These are phyloP conservation scores for Scaptomyza pallida DNA, from an alignment of 1,140 invertebrate genomes.

Conservation along the genomic window DNA sequence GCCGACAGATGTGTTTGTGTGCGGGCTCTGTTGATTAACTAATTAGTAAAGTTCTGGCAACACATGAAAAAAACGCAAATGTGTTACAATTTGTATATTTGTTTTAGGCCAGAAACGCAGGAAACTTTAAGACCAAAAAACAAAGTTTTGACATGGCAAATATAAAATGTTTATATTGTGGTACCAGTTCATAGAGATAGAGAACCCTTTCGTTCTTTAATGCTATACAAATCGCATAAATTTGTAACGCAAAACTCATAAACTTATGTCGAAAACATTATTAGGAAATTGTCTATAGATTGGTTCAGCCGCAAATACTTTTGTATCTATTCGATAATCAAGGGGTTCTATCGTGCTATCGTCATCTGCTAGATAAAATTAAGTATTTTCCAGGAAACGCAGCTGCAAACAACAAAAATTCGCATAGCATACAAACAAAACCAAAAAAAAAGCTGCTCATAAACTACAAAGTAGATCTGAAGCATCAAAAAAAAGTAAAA, in stretches of 20 bases:
- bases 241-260: constrained; percentile 60
- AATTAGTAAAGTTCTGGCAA: constrained; percentile 61
- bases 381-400: constrained; percentile 77
- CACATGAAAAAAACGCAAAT: constrained; percentile 29
- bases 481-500: constrained; percentile 32
- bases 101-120: constrained; percentile 34
- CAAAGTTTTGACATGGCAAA: constrained; percentile 19
- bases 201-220: constrained; percentile 27
- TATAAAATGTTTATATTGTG: neutral
- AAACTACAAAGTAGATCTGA: constrained; percentile 58
- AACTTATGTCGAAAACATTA: constrained; percentile 66
- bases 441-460: constrained; percentile 29
- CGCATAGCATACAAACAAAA: constrained; percentile 39
- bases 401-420: constrained; percentile 73
- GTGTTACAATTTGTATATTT: constrained; percentile 69
- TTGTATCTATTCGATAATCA: constrained; percentile 20
- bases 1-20: constrained; percentile 25
- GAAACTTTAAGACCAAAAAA: constrained; percentile 16
- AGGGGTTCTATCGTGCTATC: constrained; percentile 31
- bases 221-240: constrained; percentile 52
- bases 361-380: constrained; percentile 58
- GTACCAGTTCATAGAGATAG: no score
- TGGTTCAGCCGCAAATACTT: constrained; percentile 11
- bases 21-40: constrained; percentile 42
- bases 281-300: constrained; percentile 50